Evolutionary conservation across 2,113 vertebrate genomes (phyloP).

Genomic region (Lepisosteus oculatus): DNA sequence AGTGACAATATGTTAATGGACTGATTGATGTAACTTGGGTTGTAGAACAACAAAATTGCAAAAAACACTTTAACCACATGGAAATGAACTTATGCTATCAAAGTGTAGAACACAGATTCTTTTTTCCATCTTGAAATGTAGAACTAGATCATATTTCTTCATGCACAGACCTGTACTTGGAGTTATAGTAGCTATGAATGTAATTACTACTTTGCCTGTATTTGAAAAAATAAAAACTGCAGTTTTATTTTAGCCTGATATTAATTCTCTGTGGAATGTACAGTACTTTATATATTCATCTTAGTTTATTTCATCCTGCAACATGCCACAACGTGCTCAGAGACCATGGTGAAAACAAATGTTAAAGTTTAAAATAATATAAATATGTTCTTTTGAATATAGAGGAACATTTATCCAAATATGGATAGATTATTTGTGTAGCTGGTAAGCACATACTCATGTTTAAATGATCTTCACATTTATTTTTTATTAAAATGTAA

Average conservation of each 20-base stretch:
- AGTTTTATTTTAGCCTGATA: neutral
- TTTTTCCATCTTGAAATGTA: neutral
- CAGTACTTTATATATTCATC: neutral
- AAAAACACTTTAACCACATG: conserved; percentile 4
- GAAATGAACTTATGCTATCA: neutral
- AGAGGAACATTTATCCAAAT: no score
- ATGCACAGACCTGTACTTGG: neutral
- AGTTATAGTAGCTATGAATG: neutral
- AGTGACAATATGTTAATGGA: no score
- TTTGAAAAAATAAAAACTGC: neutral
- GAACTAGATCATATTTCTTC: neutral
- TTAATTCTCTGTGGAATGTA: neutral
- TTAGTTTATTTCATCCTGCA: neutral
- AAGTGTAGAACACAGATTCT: neutral
- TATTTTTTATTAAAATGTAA: no score
- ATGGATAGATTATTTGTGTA: no score
- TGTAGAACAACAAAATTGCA: no score
- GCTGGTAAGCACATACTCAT: no score
- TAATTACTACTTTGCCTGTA: neutral
- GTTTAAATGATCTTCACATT: no score
- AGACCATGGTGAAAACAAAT: neutral
- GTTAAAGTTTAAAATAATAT: no score
- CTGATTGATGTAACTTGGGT: neutral
- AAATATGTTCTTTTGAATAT: no score
- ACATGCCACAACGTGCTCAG: neutral